Conservation (phyloP, 2,888 invertebrate genomes). For the Spilosoma lubricipeda region DNA sequence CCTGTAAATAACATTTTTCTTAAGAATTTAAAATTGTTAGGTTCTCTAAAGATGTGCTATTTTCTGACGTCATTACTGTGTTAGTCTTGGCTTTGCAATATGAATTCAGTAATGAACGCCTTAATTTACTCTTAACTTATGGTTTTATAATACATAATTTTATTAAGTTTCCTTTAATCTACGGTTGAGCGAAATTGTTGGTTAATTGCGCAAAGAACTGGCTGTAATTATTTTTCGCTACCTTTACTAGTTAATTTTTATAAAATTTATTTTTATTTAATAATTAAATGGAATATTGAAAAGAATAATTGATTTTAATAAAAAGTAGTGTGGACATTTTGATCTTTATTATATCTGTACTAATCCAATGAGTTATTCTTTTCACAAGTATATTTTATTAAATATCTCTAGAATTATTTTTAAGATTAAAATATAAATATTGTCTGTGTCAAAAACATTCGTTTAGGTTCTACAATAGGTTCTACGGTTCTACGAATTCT, state of each 20-base stretch:
- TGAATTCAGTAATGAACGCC: neutral
- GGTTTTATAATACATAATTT: slow-evolving; percentile 1
- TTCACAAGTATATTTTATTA: no score
- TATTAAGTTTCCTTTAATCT: neutral
- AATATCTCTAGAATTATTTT: no score
- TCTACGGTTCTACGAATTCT: no score
- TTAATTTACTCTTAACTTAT: slow-evolving; percentile 1
- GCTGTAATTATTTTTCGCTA: neutral
- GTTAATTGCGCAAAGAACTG: neutral
- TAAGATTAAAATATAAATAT: no score
- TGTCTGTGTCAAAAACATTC: no score
- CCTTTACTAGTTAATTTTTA: neutral
- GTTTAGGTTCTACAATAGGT: no score
- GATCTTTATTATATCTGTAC: no score
- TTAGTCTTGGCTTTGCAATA: neutral
- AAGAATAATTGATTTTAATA: no score
- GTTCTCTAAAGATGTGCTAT: slow-evolving; percentile 2
- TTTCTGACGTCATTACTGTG: slow-evolving; percentile 7
- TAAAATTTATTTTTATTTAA: neutral
- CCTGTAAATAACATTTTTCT: neutral
- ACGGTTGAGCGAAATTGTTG: neutral
- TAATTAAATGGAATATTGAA: neutral
- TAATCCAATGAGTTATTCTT: no score
- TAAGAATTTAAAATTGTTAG: slow-evolving; percentile 5
- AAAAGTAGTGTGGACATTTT: no score